A percentile compares a stretch with the other conserved stretches of the same genome.
phyloP scores from a whole-genome alignment of 2,888 invertebrate genomes.

The Campaea margaritaria region DNA sequence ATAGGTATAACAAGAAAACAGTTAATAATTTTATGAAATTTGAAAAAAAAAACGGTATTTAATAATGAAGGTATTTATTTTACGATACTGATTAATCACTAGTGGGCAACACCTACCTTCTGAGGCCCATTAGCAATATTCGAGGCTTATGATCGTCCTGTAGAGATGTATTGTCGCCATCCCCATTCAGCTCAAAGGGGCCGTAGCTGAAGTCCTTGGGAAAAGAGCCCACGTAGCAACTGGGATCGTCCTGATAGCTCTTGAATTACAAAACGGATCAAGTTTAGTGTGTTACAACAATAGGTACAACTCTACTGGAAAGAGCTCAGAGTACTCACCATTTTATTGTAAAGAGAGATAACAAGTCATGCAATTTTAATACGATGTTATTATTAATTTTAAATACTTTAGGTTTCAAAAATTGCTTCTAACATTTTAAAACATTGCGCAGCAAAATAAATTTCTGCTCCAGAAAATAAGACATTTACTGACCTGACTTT shows the following conservation, averaged over 20 bases:
- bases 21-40: no score
- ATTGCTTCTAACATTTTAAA: conserved; percentile 11
- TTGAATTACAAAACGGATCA: conserved; percentile 47
- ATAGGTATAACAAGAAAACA: no score
- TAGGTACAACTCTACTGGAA: background rate
- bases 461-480: background rate
- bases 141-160: conserved; percentile 94
- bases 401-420: background rate
- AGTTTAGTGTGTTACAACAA: conserved; percentile 10
- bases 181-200: conserved; percentile 92
- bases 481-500: background rate
- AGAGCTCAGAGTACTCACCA: conserved; percentile 32
- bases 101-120: conserved; percentile 86
- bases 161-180: conserved; percentile 85
- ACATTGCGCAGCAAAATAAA: conserved; percentile 19
- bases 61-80: no score
- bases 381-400: background rate
- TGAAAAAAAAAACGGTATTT: no score
- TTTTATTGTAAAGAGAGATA: background rate
- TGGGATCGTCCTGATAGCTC: conserved; percentile 80
- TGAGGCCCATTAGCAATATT: conserved; percentile 96
- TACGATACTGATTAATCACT: background rate
- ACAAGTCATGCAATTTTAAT: background rate
- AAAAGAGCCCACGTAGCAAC: conserved; percentile 87
- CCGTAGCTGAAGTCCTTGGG: conserved; percentile 97